Evolutionary conservation across 1,140 invertebrate species (phyloP), one percentile per base, ranked within the genome.

Genomic region (Brachionus manjavacas): DNA sequence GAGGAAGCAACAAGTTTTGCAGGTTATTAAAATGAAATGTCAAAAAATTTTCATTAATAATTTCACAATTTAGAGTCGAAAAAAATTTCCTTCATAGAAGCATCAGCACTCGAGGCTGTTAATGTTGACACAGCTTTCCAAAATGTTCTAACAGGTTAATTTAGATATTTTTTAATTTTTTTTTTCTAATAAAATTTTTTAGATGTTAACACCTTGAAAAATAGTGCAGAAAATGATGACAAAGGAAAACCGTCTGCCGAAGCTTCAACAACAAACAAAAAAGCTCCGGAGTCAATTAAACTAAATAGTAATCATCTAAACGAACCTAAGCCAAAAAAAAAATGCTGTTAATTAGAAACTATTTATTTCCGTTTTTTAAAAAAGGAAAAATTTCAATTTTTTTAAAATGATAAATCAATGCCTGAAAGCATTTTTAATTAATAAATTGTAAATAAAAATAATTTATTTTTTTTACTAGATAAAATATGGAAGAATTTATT

Each of bases 91-190:
- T 99, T 99, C 91, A 99, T 99, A 89, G 98, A 99, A 92, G 99
- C 98, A 80, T 99, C 97, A 85, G 98, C 98, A 85, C 92, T 99
- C 88, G 98, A 99, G 92, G 98, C 97, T 76, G 99, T 97, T 78
- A 99, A 99, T 91, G 98, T 99, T 87, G 97, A 99, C 92, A 94
- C 95, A 87, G 98, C 98, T 90, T 99, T 99, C 92, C 96, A 99
- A 91, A 98, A 99, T 92, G 99, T 99, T 91, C 93, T 99, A 90
- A 98, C 96, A 92, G 96, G 96, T 97, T 28, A 16, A 60, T 60
- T 41, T 12, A 81, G 41, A 81, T 16, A 23, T 60, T 14, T 60
- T 31, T 23, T 9, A 8, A 14, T 11, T 4, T 31, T 28, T 14
- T 2, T 39, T 20, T 25, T 39, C 25, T 16, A 9, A 60, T 35